A percentile compares a stretch with the other conserved stretches of the same genome.
Conservation (phyloP, 2,797 vertebrate species). For the Carcharodon carcharias region DNA sequence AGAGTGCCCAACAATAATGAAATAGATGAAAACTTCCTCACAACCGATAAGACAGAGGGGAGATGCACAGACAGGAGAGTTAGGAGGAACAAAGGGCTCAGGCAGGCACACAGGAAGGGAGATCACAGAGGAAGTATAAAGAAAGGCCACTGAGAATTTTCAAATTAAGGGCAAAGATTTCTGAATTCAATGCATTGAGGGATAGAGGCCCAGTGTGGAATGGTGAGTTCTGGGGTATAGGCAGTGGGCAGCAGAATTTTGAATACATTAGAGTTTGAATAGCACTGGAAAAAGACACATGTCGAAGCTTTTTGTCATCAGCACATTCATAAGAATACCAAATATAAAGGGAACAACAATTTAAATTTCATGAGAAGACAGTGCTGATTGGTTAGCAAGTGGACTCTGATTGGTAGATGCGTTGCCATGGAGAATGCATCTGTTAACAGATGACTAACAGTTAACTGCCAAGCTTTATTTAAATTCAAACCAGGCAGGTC, state of each 20-base stretch:
- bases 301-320: no score
- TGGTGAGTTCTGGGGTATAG: background rate
- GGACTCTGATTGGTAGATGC: no score
- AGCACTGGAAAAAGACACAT: no score
- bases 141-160: background rate
- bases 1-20: no score
- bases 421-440: no score
- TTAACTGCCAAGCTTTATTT: no score
- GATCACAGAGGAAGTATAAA: background rate
- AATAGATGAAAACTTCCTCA: background rate
- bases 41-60: background rate
- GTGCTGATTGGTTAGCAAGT: no score
- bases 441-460: no score
- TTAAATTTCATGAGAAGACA: no score
- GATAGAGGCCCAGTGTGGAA: background rate
- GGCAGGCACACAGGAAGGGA: background rate
- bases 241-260: background rate
- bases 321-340: no score
- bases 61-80: background rate
- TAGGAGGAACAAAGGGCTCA: background rate
- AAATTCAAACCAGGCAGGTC: no score
- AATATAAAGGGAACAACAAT: no score
- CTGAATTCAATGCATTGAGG: background rate
- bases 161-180: background rate
- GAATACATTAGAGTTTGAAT: background rate